phyloP scores from a whole-genome alignment of 92 coral and sea anemone species.

The Palythoa caribaeorum region DNA sequence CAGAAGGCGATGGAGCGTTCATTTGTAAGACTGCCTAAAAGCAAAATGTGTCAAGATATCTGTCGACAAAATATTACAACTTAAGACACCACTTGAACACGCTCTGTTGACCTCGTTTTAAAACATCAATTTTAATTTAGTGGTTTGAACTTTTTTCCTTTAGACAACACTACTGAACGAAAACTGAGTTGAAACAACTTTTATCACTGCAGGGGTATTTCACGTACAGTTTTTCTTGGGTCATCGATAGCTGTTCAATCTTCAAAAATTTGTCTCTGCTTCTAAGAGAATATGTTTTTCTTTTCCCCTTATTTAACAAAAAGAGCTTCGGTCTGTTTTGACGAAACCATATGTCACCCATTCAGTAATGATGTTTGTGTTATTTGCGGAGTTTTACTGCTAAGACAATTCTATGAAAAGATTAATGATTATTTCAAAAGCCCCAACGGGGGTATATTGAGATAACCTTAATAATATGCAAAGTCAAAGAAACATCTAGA shows the following conservation, averaged over 20 bases:
- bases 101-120: slow-evolving; percentile 16
- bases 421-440: slow-evolving; percentile 30
- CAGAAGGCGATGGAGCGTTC: slow-evolving; percentile 32
- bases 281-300: background rate
- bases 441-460: slow-evolving; percentile 42
- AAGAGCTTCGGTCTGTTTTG: slow-evolving; percentile 2
- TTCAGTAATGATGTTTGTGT: slow-evolving; percentile 19
- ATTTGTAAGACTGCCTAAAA: slow-evolving; percentile 1
- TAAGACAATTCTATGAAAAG: slow-evolving; percentile 12
- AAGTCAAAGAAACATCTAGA: background rate
- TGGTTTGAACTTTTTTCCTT: background rate
- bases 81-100: slow-evolving; percentile 1
- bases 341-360: slow-evolving; percentile 13
- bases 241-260: slow-evolving; percentile 3
- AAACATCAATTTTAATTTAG: background rate
- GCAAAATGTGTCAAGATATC: background rate
- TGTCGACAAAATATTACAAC: slow-evolving; percentile 27
- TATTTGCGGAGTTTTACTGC: background rate
- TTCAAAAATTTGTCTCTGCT: slow-evolving; percentile 4
- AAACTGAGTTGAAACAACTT: background rate
- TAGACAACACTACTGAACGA: slow-evolving; percentile 19
- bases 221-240: slow-evolving; percentile 10
- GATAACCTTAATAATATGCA: slow-evolving; percentile 44
- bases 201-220: slow-evolving; percentile 32
- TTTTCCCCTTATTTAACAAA: background rate